Evolutionary conservation across 2,113 vertebrate genomes (phyloP), one percentile per base, ranked within the genome.

Genomic region (Ornithorhynchus anatinus): DNA sequence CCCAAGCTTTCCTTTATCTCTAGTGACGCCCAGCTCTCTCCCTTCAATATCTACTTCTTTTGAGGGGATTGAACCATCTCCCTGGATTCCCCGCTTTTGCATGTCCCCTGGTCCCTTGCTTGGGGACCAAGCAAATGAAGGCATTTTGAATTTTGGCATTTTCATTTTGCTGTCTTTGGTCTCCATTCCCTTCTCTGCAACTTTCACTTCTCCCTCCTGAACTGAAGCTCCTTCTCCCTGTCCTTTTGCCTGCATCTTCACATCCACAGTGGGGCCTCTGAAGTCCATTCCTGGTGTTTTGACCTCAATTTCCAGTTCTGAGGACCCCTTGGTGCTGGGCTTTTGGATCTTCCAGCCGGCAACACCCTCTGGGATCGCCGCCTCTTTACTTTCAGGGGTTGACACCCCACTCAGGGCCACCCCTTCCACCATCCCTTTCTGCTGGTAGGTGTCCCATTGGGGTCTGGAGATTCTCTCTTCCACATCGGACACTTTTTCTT

Each of bases 21-120:
- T 0, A 9, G 8, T 1, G 19, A 2, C 3, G 0, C 0, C 7
- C 0, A 6, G 0, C 0, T 47, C 0, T 0, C 0, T 0, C 0
- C 0, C 0, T 0, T 5, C 0, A 0, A 0, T 10, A 2, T 25
- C 1, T 0, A 0, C 2, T 0, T 25, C n/a, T n/a, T n/a, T n/a
- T n/a, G n/a, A n/a, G 45, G 5, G 58, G 69, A 53, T 53, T 22
- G 10, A 53, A 5, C 6, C 14, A 10, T 66, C 38, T 4, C 45
- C 17, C 0, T 50, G 2, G 22, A 0, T 0, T 0, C 47, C 7
- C 0, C 0, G 0, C 0, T 3, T 3, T 20, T 0, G 0, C 0
- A 1, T 13, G 1, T 0, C 0, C 5, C 5, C 3, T 12, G 0
- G 31, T 0, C 77, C 79, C 0, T 40, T 85, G 0, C 19, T 5